Base-by-base conservation (phyloP, 2,888 invertebrate genomes). In the Noctua janthina region DNA sequence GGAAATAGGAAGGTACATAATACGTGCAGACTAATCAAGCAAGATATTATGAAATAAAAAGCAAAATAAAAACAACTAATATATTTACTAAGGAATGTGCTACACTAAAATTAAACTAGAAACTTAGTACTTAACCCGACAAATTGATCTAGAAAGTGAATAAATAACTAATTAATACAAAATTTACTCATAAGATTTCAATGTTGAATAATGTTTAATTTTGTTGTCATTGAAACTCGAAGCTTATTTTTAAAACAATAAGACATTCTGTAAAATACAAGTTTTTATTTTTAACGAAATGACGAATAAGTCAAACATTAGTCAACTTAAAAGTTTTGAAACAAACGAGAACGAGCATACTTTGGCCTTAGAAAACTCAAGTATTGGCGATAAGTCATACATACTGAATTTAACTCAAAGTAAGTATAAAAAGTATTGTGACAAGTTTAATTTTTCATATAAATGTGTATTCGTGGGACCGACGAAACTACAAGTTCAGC, bases 41-140 rank as follows among this genome's bases (percentile, higher is more conserved):
- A 73, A 66, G 39, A 64, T 0, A 35, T 15, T 62, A 43, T 15
- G 2, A 80, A 86, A 84, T 66, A 83, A 87, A 84, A 81, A 78
- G 59, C 85, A 88, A 90, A 88, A 87, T 80, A 81, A 90, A 89
- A 83, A 88, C 69, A 90, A 85, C 84, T 88, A 88, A 84, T 90
- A 82, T 89, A 89, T 88, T 89, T 80, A 82, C 88, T 90, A 90
- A 91, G 94, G 93, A 93, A 93, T 93, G 93, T 92, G 74, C 93
- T 93, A 93, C 89, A 87, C 91, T 92, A 92, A 89, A 90, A 89
- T 84, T 84, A 88, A 88, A 89, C 87, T 88, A 91, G 72, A 88
- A 88, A 86, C 87, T 87, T 84, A 87, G 81, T 82, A 90, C 84
- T 91, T 88, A 90, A 74, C 84, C 82, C 81, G 84, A 89, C 89